These are phyloP conservation scores for Eclectus roratus DNA, from an alignment of 2,113 vertebrate species.

Conservation along the genomic window DNA sequence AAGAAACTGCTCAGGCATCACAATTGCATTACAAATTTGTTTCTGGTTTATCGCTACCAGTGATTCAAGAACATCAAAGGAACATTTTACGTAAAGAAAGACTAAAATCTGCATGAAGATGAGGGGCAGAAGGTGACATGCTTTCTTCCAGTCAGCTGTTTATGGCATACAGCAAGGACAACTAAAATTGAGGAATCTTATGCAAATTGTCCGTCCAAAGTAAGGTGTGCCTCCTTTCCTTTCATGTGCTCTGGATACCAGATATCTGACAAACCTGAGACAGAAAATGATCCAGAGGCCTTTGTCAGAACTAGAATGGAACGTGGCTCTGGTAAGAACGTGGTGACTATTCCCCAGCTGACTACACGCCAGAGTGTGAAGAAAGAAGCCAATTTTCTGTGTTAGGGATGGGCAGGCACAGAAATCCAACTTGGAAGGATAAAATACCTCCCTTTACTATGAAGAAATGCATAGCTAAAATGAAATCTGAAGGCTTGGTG, in stretches of 20 bases:
- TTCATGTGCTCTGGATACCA: neutral
- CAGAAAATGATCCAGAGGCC: constrained; percentile 1
- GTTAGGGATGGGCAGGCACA: neutral
- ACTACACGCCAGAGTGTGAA: constrained; percentile 24
- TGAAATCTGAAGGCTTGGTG: neutral
- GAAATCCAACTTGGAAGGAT: neutral
- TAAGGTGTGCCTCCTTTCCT: neutral
- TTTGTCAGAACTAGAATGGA: constrained; percentile 44
- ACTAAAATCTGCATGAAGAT: neutral
- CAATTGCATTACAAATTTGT: neutral
- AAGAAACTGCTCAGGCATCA: neutral
- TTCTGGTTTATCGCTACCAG: neutral
- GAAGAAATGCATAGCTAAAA: neutral
- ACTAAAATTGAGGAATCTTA: neutral
- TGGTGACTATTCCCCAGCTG: constrained; percentile 23
- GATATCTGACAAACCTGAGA: neutral
- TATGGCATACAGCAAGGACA: neutral
- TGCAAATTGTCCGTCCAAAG: fast-evolving
- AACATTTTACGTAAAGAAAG: neutral
- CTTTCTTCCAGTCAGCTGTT: neutral
- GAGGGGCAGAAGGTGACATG: neutral
- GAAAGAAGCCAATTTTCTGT: constrained; percentile 1
- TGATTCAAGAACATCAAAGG: neutral
- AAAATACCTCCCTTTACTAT: neutral
- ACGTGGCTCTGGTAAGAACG: constrained; percentile 13